phyloP scores from a whole-genome alignment of 35 echinoderm and acorn worm genomes.

The Lytechinus pictus region DNA sequence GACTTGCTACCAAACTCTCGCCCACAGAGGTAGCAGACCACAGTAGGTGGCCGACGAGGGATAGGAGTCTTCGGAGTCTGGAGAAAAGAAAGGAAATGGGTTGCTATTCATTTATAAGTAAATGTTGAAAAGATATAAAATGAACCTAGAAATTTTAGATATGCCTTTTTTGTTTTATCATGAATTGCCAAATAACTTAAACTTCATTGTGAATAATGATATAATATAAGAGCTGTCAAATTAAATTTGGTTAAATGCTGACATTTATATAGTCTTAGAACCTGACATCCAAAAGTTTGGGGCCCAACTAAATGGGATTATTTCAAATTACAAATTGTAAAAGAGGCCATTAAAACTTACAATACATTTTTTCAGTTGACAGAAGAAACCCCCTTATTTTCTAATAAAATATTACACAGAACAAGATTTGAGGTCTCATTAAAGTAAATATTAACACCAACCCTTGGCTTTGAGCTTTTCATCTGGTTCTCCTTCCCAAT shows the following conservation, averaged over 20 bases:
- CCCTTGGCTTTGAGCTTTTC: neutral
- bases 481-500: constrained; percentile 26
- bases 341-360: too few relatives aligned
- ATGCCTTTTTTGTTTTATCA: neutral
- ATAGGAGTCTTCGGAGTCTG: constrained; percentile 62
- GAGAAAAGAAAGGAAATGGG: neutral
- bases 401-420: too few relatives aligned
- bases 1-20: constrained; percentile 97
- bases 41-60: constrained; percentile 74
- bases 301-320: neutral
- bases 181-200: neutral
- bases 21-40: constrained; percentile 93
- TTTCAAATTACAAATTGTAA: too few relatives aligned
- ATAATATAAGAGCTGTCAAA: too few relatives aligned
- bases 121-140: neutral
- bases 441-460: neutral
- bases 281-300: neutral
- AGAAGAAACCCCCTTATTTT: neutral
- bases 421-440: too few relatives aligned
- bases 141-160: neutral
- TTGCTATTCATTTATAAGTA: neutral
- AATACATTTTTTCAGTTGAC: neutral
- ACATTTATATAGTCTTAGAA: too few relatives aligned
- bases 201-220: too few relatives aligned
- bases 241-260: too few relatives aligned